Conservation (phyloP, 1,140 invertebrate genomes). For the Neodiprion lecontei region DNA sequence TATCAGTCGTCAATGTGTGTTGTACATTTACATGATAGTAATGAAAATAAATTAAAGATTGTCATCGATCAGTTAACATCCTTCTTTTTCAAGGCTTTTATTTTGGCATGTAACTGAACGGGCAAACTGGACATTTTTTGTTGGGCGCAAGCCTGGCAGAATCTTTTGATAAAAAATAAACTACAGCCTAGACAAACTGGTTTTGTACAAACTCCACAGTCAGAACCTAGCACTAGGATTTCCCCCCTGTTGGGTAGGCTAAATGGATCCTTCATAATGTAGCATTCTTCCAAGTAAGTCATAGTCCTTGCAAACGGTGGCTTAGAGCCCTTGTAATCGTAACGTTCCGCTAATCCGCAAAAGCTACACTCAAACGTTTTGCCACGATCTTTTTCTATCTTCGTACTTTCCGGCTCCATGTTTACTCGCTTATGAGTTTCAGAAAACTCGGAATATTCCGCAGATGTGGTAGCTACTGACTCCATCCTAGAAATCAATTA, state of each 20-base stretch:
- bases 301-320: constrained; percentile 73
- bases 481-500: constrained; percentile 44
- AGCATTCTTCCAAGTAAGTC: constrained; percentile 73
- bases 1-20: constrained; percentile 6
- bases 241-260: constrained; percentile 70
- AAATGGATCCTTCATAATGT: constrained; percentile 86
- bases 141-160: constrained; percentile 74
- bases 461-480: constrained; percentile 18
- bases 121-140: constrained; percentile 71
- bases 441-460: constrained; percentile 23
- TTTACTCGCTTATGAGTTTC: constrained; percentile 32
- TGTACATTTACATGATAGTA: neutral
- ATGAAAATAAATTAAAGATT: neutral
- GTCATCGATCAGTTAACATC: constrained; percentile 18
- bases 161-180: constrained; percentile 77
- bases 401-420: constrained; percentile 30
- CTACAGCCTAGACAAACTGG: constrained; percentile 83
- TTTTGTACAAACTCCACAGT: constrained; percentile 74
- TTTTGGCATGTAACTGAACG: constrained; percentile 62
- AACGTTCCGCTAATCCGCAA: constrained; percentile 73
- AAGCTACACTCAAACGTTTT: constrained; percentile 68
- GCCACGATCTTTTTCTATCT: constrained; percentile 26
- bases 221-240: constrained; percentile 75
- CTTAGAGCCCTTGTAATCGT: constrained; percentile 74
- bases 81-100: constrained; percentile 41